phyloP scores from a whole-genome alignment of 2,113 vertebrate species.

The Ornithorhynchus anatinus region DNA sequence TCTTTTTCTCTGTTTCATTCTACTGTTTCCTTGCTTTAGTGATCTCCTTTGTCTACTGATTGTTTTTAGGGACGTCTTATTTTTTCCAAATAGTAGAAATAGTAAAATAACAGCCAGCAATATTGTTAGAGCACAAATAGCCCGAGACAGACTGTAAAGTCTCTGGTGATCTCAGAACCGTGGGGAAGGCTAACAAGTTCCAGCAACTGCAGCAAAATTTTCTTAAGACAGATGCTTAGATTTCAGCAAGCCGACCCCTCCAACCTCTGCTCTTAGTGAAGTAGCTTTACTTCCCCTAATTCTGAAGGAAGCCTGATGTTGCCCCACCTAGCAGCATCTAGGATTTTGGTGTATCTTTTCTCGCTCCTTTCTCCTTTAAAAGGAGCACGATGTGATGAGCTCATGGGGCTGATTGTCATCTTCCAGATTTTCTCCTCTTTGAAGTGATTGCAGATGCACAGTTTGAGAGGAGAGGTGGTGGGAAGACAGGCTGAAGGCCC shows the following conservation, averaged over 20 bases:
- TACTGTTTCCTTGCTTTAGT: constrained; percentile 48
- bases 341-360: not conserved
- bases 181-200: constrained; percentile 62
- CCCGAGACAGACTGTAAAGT: constrained; percentile 66
- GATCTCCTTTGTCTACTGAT: constrained; percentile 53
- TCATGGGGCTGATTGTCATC: not conserved
- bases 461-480: not conserved
- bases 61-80: constrained; percentile 50
- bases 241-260: constrained; percentile 34
- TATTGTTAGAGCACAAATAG: constrained; percentile 74
- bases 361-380: not conserved
- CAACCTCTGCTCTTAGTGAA: constrained; percentile 8
- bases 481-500: not conserved
- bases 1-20: constrained; percentile 22
- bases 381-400: constrained; percentile 1
- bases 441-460: constrained; percentile 11
- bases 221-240: constrained; percentile 52
- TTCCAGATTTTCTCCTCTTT: not conserved
- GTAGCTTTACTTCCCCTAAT: constrained; percentile 15
- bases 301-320: not conserved
- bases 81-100: constrained; percentile 52
- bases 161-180: constrained; percentile 63
- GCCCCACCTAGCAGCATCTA: constrained; percentile 27
- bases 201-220: constrained; percentile 59
- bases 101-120: constrained; percentile 56